Conservation (phyloP, 2,888 invertebrate genomes). For the Euphydryas editha region DNA sequence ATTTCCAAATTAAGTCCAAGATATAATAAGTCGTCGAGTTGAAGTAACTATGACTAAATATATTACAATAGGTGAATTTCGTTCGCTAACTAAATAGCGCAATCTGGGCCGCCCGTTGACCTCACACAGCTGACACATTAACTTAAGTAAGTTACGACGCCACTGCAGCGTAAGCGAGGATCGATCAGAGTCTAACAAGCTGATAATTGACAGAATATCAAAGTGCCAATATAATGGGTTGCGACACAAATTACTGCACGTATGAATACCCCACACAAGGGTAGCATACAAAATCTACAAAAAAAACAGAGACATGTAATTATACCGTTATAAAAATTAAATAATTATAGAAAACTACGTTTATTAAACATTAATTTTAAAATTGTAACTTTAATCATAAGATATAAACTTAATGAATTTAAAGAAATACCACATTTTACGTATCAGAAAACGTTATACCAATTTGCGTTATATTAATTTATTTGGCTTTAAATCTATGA, state of each 20-base stretch:
- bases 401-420: background rate
- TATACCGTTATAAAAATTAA: background rate
- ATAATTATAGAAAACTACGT: background rate
- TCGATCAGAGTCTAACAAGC: slow-evolving; percentile 71
- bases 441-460: background rate
- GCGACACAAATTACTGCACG: slow-evolving; percentile 41
- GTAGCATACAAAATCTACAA: background rate
- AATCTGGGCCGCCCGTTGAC: slow-evolving; percentile 46
- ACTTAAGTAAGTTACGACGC: slow-evolving; percentile 58
- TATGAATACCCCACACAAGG: slow-evolving; percentile 16
- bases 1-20: background rate
- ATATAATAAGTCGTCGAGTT: background rate
- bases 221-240: slow-evolving; percentile 40
- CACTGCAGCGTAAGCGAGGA: slow-evolving; percentile 54
- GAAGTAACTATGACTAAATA: slow-evolving; percentile 1
- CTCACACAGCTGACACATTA: slow-evolving; percentile 50
- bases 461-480: slow-evolving; percentile 6
- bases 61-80: slow-evolving; percentile 17
- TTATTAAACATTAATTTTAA: background rate
- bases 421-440: background rate
- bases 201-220: slow-evolving; percentile 73
- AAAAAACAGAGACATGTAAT: background rate
- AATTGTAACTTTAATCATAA: background rate
- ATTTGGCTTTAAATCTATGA: background rate
- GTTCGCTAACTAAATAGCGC: slow-evolving; percentile 28